Base-by-base conservation (phyloP, 92 coral and sea anemone species). In the Parazoanthus atlanticus region DNA sequence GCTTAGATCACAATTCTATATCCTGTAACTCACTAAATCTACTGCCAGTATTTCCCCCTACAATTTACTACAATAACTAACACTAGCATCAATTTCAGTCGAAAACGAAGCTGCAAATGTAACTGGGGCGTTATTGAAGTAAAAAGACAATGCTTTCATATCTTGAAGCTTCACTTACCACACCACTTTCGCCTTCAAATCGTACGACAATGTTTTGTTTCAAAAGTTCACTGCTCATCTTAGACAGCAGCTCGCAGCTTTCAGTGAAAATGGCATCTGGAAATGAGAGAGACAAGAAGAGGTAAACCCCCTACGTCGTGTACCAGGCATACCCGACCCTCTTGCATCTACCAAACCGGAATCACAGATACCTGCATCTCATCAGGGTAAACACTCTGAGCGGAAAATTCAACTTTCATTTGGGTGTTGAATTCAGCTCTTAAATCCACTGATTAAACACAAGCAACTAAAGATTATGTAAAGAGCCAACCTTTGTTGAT, bases 151-250 rank as follows among this genome's bases (percentile, higher is more conserved):
- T 25, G 3, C 5, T 23, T 56, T 19, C 9, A 23, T 21, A 61
- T 33, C 1, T 30, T 30, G 19, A 9, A 43, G 36, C 49, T 31
- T 12, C 25, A 64, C 93, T 58, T 77, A 91, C 93, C 88, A 91
- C 93, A 1, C 93, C 93, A 26, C 88, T 86, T 74, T 91, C 93
- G 11, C 93, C 93, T 82, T 81, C 78, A 81, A 91, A 91, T 88
- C 90, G 78, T 34, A 91, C 93, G 46, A 91, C 93, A 76, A 91
- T 89, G 71, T 87, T 91, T 52, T 88, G 89, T 43, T 91, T 91
- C 38, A 91, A 76, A 66, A 91, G 79, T 56, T 91, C 93, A 16
- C 88, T 88, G 78, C 93, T 91, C 32, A 91, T 76, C 75, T 91
- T 91, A 1, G 93, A 91, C n/a, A 91, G 74, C 49, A 91, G 80